Percentiles rank a stretch among this genome's conserved stretches.
Conservation (phyloP, 2,888 invertebrate genomes). For the Coronaproctus castanopsis region DNA sequence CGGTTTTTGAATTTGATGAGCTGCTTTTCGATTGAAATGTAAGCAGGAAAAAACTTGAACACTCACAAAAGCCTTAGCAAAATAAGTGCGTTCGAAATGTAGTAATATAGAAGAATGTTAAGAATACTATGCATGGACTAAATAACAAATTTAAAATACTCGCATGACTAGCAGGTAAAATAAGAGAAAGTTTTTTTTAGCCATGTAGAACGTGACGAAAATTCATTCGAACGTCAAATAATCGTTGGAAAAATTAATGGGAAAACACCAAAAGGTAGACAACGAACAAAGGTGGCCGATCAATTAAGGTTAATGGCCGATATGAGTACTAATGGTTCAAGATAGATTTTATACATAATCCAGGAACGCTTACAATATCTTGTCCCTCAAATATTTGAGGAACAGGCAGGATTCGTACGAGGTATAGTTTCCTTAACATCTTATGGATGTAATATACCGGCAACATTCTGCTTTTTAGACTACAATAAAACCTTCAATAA, state of each 20-base stretch:
- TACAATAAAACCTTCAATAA: too few species aligned
- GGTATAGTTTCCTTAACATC: too few species aligned
- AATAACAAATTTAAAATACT: neutral
- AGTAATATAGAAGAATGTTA: neutral
- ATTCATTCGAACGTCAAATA: neutral
- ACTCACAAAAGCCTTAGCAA: neutral
- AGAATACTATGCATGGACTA: neutral
- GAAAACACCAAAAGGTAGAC: neutral
- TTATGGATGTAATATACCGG: too few species aligned
- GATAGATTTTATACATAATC: too few species aligned
- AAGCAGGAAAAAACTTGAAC: neutral
- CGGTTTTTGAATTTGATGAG: too few species aligned
- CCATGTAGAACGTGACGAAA: neutral
- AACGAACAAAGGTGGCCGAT: neutral
- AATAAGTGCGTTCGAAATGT: neutral
- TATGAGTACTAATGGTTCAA: too few species aligned
- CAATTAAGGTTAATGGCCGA: neutral
- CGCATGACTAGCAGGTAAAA: neutral
- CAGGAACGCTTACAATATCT: too few species aligned
- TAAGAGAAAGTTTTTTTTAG: neutral
- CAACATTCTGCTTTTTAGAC: too few species aligned
- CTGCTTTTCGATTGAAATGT: neutral
- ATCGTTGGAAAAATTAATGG: neutral
- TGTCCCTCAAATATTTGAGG: too few species aligned
- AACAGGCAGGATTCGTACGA: too few species aligned